Evolutionary conservation across 64 coral and sea anemone species (phyloP).

Genomic region (Exaiptasia diaphana): DNA sequence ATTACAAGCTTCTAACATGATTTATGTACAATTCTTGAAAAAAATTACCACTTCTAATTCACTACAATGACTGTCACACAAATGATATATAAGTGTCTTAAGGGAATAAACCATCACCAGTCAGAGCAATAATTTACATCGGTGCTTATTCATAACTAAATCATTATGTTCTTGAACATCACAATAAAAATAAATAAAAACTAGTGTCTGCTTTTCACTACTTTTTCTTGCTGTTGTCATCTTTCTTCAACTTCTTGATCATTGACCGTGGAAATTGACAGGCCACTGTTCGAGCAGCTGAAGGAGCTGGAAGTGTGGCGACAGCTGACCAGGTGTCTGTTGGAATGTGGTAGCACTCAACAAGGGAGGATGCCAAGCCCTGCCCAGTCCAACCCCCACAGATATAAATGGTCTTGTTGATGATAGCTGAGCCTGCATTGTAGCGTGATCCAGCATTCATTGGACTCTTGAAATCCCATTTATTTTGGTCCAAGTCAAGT

Average conservation of each 20-base stretch:
- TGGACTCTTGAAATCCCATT: conserved; percentile 76
- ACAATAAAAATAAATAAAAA: too few relatives aligned
- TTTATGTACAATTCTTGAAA: too few relatives aligned
- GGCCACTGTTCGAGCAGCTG: conserved; percentile 69
- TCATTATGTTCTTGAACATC: too few relatives aligned
- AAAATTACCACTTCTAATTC: too few relatives aligned
- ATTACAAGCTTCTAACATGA: too few relatives aligned
- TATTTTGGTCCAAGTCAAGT: conserved; percentile 68
- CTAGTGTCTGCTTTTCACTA: too few relatives aligned
- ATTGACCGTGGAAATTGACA: conserved; percentile 77
- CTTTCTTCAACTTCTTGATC: conserved; percentile 66
- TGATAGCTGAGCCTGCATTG: conserved; percentile 79
- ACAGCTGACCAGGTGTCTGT: conserved; percentile 69
- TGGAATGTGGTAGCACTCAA: conserved; percentile 81
- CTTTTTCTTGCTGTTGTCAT: background rate
- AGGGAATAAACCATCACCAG: too few relatives aligned
- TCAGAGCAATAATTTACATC: too few relatives aligned
- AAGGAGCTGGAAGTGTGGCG: conserved; percentile 70
- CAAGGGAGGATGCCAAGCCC: conserved; percentile 56
- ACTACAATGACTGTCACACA: too few relatives aligned
- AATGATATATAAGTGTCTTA: too few relatives aligned
- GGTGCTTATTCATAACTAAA: too few relatives aligned
- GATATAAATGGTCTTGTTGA: conserved; percentile 84
- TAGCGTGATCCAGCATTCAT: conserved; percentile 65
- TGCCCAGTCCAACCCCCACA: conserved; percentile 89